Conservation (phyloP, 2,888 invertebrate genomes). For the Temnothorax rugatulus region DNA sequence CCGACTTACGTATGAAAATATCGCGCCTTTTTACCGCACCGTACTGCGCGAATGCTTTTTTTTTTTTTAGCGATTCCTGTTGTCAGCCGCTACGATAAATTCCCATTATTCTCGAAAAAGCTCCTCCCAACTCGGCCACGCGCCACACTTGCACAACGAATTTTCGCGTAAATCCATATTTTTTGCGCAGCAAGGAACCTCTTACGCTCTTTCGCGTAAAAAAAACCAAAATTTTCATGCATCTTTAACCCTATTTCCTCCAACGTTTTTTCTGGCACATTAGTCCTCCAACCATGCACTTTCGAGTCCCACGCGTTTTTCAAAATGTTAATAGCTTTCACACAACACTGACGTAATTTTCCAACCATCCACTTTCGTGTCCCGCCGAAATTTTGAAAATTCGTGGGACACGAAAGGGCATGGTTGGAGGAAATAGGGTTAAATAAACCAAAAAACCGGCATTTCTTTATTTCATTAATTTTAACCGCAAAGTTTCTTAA, state of each 20-base stretch:
- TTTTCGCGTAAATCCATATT: constrained; percentile 29
- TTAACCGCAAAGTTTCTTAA: not conserved
- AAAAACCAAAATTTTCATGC: not conserved
- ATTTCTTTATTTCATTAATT: not conserved
- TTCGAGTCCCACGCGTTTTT: too few relatives aligned
- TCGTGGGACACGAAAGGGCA: too few relatives aligned
- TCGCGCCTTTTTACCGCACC: constrained; percentile 21
- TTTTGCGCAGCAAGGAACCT: not conserved
- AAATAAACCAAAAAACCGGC: not conserved
- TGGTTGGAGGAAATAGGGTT: too few relatives aligned
- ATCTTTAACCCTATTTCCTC: too few relatives aligned
- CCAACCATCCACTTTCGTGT: too few relatives aligned
- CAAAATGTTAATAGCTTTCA: too few relatives aligned
- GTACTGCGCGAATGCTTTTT: not conserved
- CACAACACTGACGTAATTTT: too few relatives aligned
- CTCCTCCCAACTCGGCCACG: constrained; percentile 27
- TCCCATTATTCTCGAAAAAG: constrained; percentile 46
- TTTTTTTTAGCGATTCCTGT: constrained; percentile 25
- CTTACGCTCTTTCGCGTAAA: not conserved
- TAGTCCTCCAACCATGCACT: too few relatives aligned
- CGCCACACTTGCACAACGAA: constrained; percentile 20
- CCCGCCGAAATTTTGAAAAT: too few relatives aligned
- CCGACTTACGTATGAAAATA: constrained; percentile 42
- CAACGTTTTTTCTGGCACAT: too few relatives aligned
- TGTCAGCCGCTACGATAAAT: constrained; percentile 51